Base-by-base conservation (phyloP, 2,797 vertebrate species). In the Helicolenus hilgendorfi region DNA sequence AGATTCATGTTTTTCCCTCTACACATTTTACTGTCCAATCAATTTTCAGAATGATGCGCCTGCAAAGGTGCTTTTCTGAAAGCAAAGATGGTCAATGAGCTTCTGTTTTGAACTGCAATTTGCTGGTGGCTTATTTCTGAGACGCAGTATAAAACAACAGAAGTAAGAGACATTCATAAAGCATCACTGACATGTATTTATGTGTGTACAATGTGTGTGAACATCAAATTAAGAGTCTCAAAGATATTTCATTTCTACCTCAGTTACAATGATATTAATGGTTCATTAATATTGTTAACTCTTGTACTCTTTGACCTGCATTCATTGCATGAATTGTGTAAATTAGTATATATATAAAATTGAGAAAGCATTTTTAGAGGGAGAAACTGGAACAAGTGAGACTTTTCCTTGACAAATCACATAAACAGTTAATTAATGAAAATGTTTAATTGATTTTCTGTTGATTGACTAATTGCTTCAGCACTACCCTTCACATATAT, bases 11-110 rank as follows among this genome's bases (percentile, higher is more conserved):
- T 81, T 85, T 78, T 18, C 20, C 41, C 27, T 65, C 27, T 58
- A 33, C 36, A 72, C 62, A 26, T 86, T 84, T 87, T 35, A 86
- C 71, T 72, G 45, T 81, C 77, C 71, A 71, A 81, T 91, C 69
- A 82, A 82, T 88, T 18, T 22, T 69, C 6, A 29, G 62, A 15
- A 56, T 27, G 59, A 76, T 70, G 73, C 5, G 5, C 20, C 77
- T 71, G 60, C 62, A 68, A 24, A 81, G 60, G 38, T 64, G 41
- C 63, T 85, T 81, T 84, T 36, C 88, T 78, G 64, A 85, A 62
- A 60, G 65, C 38, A 31, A 56, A 35, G 38, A 56, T 70, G 45
- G 49, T 53, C 58, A 35, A 60, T n/a, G 13, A 58, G 65, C 31
- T 49, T 49, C 4, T 49, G 26, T 72, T 68, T 27, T 58, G 7